Conservation (phyloP, 2,113 vertebrate genomes). For the Alethe castanea region DNA sequence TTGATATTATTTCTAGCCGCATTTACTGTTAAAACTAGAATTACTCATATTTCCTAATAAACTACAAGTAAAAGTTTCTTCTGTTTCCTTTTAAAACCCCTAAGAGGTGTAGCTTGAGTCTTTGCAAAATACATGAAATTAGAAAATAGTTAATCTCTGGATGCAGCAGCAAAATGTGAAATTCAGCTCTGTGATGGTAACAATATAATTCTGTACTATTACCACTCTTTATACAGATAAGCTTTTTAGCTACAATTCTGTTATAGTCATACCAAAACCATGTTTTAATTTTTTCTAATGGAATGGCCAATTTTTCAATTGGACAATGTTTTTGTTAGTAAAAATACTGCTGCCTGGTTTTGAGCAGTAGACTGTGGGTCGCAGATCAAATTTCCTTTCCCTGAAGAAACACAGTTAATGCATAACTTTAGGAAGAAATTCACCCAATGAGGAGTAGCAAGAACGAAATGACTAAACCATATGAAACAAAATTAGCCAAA, state of each 20-base stretch:
- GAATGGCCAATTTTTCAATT: neutral
- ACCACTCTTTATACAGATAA: neutral
- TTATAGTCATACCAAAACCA: neutral
- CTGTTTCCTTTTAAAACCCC: neutral
- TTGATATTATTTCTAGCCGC: neutral
- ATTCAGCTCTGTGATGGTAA: neutral
- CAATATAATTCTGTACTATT: neutral
- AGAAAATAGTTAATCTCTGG: neutral
- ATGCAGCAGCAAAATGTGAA: conserved; percentile 2
- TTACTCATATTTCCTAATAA: neutral
- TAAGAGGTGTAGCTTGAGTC: neutral
- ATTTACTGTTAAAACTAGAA: neutral
- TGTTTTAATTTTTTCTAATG: neutral
- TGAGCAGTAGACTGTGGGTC: neutral
- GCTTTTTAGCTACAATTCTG: neutral
- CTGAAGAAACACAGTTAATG: neutral
- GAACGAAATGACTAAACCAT: neutral
- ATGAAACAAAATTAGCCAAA: neutral
- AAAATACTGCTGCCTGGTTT: neutral
- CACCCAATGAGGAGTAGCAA: neutral
- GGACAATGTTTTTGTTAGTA: neutral
- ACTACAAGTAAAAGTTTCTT: neutral
- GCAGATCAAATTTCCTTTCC: neutral
- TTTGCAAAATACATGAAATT: neutral
- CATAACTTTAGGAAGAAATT: neutral